These are phyloP conservation scores for Pogona vitticeps DNA, from an alignment of 2,113 vertebrate genomes.

Conservation along the genomic window DNA sequence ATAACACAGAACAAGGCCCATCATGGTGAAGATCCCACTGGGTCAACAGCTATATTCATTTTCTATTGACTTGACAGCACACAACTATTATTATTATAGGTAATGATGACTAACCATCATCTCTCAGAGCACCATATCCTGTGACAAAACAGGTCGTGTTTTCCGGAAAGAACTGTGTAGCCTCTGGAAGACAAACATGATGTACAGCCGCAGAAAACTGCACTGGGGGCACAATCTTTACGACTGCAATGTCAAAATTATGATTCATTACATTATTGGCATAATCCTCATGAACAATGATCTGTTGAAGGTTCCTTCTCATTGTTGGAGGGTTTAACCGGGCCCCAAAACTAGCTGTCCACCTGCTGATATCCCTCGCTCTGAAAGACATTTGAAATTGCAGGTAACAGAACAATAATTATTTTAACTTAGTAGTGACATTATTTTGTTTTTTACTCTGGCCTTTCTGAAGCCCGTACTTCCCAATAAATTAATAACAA, in stretches of 20 bases:
- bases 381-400: conserved; percentile 60
- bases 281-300: conserved; percentile 74
- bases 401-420: not conserved
- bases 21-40: not conserved
- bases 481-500: not conserved
- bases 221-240: conserved; percentile 69
- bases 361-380: conserved; percentile 57
- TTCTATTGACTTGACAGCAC: not conserved
- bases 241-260: conserved; percentile 73
- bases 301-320: conserved; percentile 67
- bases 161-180: conserved; percentile 62
- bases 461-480: not conserved
- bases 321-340: conserved; percentile 70
- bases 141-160: conserved; percentile 76
- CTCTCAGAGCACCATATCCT: conserved; percentile 76
- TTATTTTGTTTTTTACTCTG: not conserved
- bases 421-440: not conserved
- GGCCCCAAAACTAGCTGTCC: conserved; percentile 79
- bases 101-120: conserved; percentile 69
- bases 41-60: not conserved
- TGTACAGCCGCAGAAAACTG: conserved; percentile 70
- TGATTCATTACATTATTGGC: conserved; percentile 6
- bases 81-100: not conserved
- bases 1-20: not conserved
- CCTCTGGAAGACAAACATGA: conserved; percentile 77